Evolutionary conservation across 2,888 invertebrate species (phyloP).

Genomic region (Pandemis heparana): DNA sequence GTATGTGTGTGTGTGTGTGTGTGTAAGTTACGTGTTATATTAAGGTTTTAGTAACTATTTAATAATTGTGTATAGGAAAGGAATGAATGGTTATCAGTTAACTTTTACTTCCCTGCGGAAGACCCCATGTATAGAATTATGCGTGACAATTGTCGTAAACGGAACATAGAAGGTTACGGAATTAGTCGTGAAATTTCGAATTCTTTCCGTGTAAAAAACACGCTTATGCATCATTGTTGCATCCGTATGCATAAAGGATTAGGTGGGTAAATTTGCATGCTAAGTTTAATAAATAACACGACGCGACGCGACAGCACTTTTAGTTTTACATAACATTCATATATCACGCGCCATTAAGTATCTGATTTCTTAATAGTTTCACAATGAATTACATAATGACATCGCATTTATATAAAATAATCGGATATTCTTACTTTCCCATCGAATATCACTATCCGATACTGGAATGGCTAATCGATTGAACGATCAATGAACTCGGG

Average conservation of each 20-base stretch:
- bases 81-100: not conserved
- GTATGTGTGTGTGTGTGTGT: too few species aligned
- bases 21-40: too few species aligned
- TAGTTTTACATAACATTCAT: conserved; percentile 1
- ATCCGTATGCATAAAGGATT: conserved; percentile 31
- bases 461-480: conserved; percentile 60
- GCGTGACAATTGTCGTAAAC: conserved; percentile 17
- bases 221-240: conserved; percentile 16
- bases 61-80: not conserved
- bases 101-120: not conserved
- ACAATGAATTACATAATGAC: conserved; percentile 16
- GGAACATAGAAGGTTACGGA: conserved; percentile 4
- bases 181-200: not conserved
- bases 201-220: conserved; percentile 14
- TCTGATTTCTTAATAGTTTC: conserved; percentile 4
- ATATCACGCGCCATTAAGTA: conserved; percentile 5
- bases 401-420: conserved; percentile 41
- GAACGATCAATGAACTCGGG: conserved; percentile 76
- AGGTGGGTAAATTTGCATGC: conserved; percentile 22
- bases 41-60: not conserved
- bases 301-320: conserved; percentile 1
- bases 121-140: not conserved
- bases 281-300: not conserved
- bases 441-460: conserved; percentile 69
- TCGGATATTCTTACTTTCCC: conserved; percentile 72